Evolutionary conservation across 2,113 vertebrate species (phyloP), one percentile per base, ranked within the genome.

Genomic region (Benitochromis conjunctus): DNA sequence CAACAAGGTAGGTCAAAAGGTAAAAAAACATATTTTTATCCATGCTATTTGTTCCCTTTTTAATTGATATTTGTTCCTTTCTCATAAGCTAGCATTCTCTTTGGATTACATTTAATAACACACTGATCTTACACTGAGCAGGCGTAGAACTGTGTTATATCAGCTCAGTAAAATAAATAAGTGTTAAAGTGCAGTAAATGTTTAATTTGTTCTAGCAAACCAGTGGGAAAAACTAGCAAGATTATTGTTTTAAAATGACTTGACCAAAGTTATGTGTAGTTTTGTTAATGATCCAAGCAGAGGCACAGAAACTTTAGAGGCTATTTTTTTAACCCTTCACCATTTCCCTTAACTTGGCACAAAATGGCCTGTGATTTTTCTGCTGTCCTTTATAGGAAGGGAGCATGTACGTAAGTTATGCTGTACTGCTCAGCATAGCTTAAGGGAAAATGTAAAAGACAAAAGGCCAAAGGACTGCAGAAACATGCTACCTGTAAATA

Each of bases 1-100:
- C 93, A 99, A 99, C 94, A 99, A 99, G 97, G 98, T 98, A 51
- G 91, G 92, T 90, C 13, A 60, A 76, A 79, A 46, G 56, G 36
- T 48, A 12, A 14, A 69, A 69, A 74, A 53, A 34, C 5, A 11
- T 1, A 48, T 24, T 9, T 76, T 58, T 56, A 24, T 58, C 11
- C 14, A 24, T 53, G 7, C 2, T 56, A 11, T 16, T 19, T 51
- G 7, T 74, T 48, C 24, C 9, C 36, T 43, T 41, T 86, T 48
- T 21, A 14, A 43, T 82, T n/a, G n/a, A 13, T 14, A 29, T 34
- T 3, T 11, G 10, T 12, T 57, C 31, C 12, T 29, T 14, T 19
- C 0, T 78, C 3, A 21, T 24, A 48, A 74, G 69, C 24, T 74
- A 41, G 21, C 14, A 7, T 29, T 74, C 14, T 24, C 69, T 74